Conservation (phyloP, 2,113 vertebrate species). For the human (Homo sapiens) region GRCh38 chrY:16594001-16594500, state of each 20-base stretch:
- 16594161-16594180: neutral
- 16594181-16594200: rapidly evolving
- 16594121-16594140: neutral
- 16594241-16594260: neutral
- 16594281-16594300: neutral
- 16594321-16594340: neutral
- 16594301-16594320: neutral
- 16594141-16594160: rapidly evolving
- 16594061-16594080: neutral
- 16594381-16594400: too few species aligned
- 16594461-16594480: rapidly evolving
- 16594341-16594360: too few species aligned
- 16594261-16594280: neutral
- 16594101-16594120: too few species aligned
- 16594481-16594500: neutral
- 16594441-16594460: too few species aligned
- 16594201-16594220: too few species aligned
- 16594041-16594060: neutral
- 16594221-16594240: neutral
- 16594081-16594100: neutral
- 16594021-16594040: neutral
- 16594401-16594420: neutral
- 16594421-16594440: neutral
- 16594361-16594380: neutral
- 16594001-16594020: neutral